phyloP scores from a whole-genome alignment of 2,113 vertebrate genomes.

The Eidolon helvum region DNA sequence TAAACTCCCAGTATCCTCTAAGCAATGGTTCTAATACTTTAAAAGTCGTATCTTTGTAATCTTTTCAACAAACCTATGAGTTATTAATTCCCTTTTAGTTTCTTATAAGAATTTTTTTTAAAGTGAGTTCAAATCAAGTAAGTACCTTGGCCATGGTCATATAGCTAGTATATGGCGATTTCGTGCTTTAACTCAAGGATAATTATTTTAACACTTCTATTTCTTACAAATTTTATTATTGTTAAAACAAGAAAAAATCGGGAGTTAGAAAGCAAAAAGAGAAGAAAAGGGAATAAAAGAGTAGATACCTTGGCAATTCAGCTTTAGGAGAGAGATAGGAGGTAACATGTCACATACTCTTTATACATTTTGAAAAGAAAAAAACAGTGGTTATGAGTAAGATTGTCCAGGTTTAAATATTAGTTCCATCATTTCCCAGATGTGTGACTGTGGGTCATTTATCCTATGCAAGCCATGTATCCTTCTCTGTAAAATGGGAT shows the following conservation, averaged over 20 bases:
- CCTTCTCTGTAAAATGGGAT: not conserved
- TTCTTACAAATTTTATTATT: not conserved
- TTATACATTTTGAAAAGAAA: not conserved
- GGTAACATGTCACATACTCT: not conserved
- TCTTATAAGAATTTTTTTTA: not conserved
- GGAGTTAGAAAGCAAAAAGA: not conserved
- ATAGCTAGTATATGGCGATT: not conserved
- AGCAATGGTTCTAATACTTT: not conserved
- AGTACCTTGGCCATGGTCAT: not conserved
- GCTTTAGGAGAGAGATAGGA: not conserved
- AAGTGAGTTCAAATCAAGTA: not conserved
- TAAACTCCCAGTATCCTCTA: not conserved
- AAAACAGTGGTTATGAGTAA: not conserved
- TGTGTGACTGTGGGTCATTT: not conserved
- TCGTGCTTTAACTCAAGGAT: not conserved
- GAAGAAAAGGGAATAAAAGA: constrained; percentile 33
- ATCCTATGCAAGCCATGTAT: not conserved
- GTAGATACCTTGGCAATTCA: not conserved
- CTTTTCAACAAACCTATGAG: not conserved
- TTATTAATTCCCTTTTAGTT: not conserved
- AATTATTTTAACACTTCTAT: not conserved
- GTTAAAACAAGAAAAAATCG: not conserved
- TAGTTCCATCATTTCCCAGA: not conserved
- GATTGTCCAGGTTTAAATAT: not conserved
- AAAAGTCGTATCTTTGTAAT: not conserved